Conservation (phyloP, 2,797 vertebrate species). For the Sebastes steindachneri region DNA sequence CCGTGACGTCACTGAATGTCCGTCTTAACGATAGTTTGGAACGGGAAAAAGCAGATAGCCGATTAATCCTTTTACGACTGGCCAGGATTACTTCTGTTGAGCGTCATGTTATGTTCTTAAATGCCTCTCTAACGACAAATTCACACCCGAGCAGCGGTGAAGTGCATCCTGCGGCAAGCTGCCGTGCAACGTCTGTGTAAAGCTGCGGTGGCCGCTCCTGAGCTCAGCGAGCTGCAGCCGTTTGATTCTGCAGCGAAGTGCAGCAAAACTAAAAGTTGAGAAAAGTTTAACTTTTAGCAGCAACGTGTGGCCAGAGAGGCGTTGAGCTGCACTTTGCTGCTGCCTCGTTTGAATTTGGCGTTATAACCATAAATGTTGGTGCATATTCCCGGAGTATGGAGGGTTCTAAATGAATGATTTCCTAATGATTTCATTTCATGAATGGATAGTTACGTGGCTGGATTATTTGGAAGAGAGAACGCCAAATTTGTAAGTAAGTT, state of each 20-base stretch:
- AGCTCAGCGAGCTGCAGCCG: too few species aligned
- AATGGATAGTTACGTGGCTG: background rate
- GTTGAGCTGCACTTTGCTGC: too few species aligned
- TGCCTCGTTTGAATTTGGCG: too few species aligned
- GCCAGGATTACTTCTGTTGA: background rate
- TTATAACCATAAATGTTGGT: background rate
- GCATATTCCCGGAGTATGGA: accelerated
- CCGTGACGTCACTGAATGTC: background rate
- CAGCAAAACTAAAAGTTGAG: too few species aligned
- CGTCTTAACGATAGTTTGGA: background rate
- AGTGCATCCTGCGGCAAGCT: too few species aligned
- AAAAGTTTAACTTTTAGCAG: too few species aligned
- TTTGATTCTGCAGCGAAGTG: too few species aligned
- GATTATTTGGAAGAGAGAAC: background rate
- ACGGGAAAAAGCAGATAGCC: background rate
- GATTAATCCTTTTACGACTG: background rate
- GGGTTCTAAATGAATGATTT: background rate
- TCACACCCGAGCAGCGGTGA: too few species aligned
- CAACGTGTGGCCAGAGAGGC: too few species aligned
- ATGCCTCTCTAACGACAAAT: background rate
- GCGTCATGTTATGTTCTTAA: background rate
- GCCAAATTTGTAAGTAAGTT: background rate
- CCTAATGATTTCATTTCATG: background rate
- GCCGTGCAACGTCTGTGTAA: too few species aligned
- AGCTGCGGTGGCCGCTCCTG: too few species aligned